Percentiles rank a stretch among this genome's conserved stretches.
Evolutionary conservation across 1,140 invertebrate species (phyloP).

Genomic region (Lasioglossum albipes): DNA sequence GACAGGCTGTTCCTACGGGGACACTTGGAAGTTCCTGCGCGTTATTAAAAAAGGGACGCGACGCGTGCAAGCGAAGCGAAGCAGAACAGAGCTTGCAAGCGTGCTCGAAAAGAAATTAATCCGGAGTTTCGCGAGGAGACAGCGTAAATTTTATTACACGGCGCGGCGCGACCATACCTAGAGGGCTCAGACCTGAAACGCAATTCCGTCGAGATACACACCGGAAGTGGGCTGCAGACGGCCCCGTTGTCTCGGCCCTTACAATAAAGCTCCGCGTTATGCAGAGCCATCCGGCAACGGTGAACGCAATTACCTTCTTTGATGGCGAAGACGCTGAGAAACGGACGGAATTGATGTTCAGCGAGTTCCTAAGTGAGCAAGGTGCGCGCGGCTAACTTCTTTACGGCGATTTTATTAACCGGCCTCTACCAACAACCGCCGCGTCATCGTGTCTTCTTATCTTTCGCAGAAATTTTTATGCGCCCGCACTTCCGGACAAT

Average conservation of each 20-base stretch:
- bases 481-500: too few species aligned
- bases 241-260: not conserved
- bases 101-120: not conserved
- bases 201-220: not conserved
- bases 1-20: not conserved
- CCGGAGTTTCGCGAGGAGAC: not conserved
- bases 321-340: not conserved
- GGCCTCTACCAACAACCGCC: too few species aligned
- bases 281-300: not conserved
- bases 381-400: not conserved
- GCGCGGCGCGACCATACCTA: not conserved
- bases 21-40: not conserved
- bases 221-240: not conserved
- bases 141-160: not conserved
- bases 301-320: not conserved
- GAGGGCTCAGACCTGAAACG: not conserved
- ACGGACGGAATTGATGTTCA: not conserved
- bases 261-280: not conserved
- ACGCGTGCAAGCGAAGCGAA: not conserved
- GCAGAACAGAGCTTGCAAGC: too few species aligned
- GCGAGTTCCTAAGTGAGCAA: not conserved
- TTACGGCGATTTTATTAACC: not conserved
- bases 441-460: too few species aligned
- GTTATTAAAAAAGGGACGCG: constrained; percentile 5
- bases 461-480: too few species aligned